Evolutionary conservation across 2,113 vertebrate species (phyloP), one percentile per base, ranked within the genome.

Genomic region (Bubo bubo): DNA sequence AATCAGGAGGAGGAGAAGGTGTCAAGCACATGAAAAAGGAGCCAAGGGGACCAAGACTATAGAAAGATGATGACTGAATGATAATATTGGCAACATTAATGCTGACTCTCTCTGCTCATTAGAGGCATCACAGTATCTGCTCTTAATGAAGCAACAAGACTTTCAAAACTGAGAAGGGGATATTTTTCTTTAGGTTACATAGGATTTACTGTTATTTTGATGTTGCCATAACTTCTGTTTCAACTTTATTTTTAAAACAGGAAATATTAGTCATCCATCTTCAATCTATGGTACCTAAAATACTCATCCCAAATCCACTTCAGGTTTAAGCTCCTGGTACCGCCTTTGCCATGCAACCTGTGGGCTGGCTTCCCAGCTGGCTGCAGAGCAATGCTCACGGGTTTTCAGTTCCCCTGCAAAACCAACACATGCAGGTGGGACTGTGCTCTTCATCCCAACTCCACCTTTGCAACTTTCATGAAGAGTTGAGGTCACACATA

Each of bases 401-500:
- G 23, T 41, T 83, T 86, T 86, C 34, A 5, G 11, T 22, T 90
- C 20, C 28, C 6, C 37, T 43, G 68, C 8, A 83, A 67, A 88
- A 62, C 13, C 19, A 30, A 75, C 76, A 7, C 0, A 0, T 37
- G 41, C 2, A 2, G 39, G 3, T 66, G 23, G 14, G 41, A 68
- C 53, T 19, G 4, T 35, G 30, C 20, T 74, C 26, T 80, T 83
- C 60, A 86, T 23, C n/a, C 47, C 45, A 58, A 1, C 30, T 74
- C 41, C 27, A 45, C 28, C 10, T 67, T 53, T 66, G 23, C 63
- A 94, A 35, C 9, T 30, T 63, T 27, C 37, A 34, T 0, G 5
- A 79, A 45, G 24, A 37, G 6, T 4, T 55, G 56, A 63, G 21
- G 39, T 79, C 49, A 52, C 43, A 88, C 4, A 10, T 0, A 30